A percentile compares a stretch with the other conserved stretches of the same genome.
These are phyloP conservation scores for Patella vulgata DNA, from an alignment of 1,140 invertebrate genomes.

Conservation along the genomic window DNA sequence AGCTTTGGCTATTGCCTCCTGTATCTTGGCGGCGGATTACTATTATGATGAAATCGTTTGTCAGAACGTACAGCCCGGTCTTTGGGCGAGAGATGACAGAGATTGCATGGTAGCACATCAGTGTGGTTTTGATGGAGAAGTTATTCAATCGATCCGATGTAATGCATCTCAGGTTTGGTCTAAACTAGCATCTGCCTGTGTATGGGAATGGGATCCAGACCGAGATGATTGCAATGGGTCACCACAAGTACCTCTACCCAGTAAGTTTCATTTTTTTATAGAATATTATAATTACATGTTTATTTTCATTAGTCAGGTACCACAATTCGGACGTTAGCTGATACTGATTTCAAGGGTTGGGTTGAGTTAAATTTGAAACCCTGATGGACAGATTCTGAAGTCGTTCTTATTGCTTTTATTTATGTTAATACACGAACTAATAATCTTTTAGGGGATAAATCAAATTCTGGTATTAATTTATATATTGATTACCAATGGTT, in stretches of 20 bases:
- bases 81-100: slow-evolving; percentile 38
- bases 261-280: slow-evolving; percentile 27
- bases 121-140: slow-evolving; percentile 41
- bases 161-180: slow-evolving; percentile 46
- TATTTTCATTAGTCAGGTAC: too few relatives aligned
- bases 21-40: slow-evolving; percentile 13
- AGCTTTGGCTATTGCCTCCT: neutral
- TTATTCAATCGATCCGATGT: slow-evolving; percentile 36
- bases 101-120: slow-evolving; percentile 44
- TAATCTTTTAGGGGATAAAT: too few relatives aligned
- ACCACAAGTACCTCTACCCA: slow-evolving; percentile 26
- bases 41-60: slow-evolving; percentile 34
- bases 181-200: slow-evolving; percentile 40
- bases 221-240: slow-evolving; percentile 44
- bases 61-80: slow-evolving; percentile 34
- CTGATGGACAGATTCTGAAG: too few relatives aligned
- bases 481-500: too few relatives aligned
- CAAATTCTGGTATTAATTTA: too few relatives aligned
- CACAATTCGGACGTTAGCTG: too few relatives aligned
- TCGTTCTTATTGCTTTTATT: neutral
- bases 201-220: slow-evolving; percentile 48
- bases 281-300: too few relatives aligned
- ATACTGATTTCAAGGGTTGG: too few relatives aligned
- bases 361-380: too few relatives aligned
- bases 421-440: neutral